Percentiles rank a stretch among this genome's conserved stretches.
phyloP scores from a whole-genome alignment of 1,140 invertebrate species.

The Cyclargus thomasi region DNA sequence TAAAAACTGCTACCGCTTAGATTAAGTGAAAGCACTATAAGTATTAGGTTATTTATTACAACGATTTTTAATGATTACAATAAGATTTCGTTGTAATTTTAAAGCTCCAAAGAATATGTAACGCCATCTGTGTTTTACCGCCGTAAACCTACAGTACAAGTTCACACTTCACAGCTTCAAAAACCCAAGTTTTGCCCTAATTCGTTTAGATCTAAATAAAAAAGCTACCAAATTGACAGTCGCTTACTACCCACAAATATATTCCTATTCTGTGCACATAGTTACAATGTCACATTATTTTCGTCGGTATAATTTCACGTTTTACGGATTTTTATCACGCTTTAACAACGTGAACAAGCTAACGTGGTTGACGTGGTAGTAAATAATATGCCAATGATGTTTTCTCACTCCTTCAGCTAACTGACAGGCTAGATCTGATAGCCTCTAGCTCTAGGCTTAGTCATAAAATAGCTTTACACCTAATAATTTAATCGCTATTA shows the following conservation, averaged over 20 bases:
- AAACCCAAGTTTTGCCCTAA: no score
- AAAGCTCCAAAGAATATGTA: neutral
- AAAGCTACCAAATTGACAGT: no score
- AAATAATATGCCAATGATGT: neutral
- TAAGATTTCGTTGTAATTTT: no score
- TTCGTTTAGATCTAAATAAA: no score
- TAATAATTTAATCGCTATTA: conserved; percentile 4
- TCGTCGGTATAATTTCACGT: neutral
- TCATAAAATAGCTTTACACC: neutral
- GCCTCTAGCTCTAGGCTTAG: neutral
- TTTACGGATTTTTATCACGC: neutral
- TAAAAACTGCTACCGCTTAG: no score
- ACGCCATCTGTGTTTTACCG: neutral
- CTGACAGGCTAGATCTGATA: neutral
- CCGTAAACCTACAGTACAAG: no score
- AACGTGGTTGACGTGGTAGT: neutral
- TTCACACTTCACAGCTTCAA: no score
- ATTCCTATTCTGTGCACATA: no score
- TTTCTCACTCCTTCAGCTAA: neutral
- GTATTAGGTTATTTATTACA: no score
- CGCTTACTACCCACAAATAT: no score
- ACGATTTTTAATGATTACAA: no score
- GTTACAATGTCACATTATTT: neutral
- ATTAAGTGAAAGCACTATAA: no score
- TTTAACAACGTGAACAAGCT: neutral